Evolutionary conservation across 2,888 invertebrate species (phyloP).

Genomic region (Busseola fusca): DNA sequence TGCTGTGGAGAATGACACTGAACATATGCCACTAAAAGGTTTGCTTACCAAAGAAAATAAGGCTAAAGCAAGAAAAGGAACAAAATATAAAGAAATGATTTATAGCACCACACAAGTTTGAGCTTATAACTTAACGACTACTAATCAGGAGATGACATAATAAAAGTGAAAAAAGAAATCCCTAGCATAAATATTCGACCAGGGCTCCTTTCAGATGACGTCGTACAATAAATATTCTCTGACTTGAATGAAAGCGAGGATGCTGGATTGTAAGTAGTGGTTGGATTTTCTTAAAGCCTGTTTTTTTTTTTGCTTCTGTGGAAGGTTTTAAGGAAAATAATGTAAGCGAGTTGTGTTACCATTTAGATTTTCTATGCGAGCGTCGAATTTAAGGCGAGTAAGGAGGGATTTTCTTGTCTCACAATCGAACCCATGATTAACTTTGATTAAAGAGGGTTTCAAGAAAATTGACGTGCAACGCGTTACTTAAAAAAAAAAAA

Average conservation of each 20-base stretch:
- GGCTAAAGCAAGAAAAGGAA: background rate
- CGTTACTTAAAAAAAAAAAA: background rate
- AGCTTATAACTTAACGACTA: conserved; percentile 60
- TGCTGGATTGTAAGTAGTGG: conserved; percentile 67
- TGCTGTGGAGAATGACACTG: background rate
- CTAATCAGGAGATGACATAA: conserved; percentile 70
- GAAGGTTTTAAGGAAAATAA: background rate
- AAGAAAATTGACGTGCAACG: no score
- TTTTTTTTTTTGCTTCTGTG: background rate
- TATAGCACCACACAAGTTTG: conserved; percentile 45
- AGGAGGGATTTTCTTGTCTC: no score
- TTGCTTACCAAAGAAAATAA: background rate
- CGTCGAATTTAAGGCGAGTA: background rate
- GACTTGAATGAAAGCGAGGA: conserved; percentile 73
- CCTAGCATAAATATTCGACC: conserved; percentile 70
- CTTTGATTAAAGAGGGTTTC: background rate
- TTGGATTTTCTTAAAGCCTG: background rate
- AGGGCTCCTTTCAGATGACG: conserved; percentile 69
- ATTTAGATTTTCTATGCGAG: background rate
- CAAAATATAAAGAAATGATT: conserved; percentile 46
- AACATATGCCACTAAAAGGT: background rate
- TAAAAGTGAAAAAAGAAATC: conserved; percentile 62
- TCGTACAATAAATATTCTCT: conserved; percentile 74
- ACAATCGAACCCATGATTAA: background rate
- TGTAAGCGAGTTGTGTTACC: no score